phyloP scores from a whole-genome alignment of 2,113 vertebrate genomes.

The Corynorhinus townsendii region DNA sequence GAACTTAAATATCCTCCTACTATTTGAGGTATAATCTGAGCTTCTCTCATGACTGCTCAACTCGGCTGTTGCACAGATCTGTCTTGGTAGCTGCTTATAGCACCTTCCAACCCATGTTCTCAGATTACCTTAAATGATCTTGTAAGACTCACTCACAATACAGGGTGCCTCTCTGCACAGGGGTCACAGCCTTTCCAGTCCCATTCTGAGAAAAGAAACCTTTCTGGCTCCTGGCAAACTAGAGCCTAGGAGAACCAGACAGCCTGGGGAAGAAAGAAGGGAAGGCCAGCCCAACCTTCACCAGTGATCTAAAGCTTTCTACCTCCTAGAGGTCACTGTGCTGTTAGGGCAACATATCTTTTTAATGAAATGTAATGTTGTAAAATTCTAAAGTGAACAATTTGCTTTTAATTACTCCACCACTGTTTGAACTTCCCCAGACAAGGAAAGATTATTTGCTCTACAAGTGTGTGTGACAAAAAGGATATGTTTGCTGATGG shows the following conservation, averaged over 20 bases:
- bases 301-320: neutral
- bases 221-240: neutral
- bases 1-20: neutral
- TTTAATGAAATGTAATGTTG: neutral
- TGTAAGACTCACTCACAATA: neutral
- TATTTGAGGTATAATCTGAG: neutral
- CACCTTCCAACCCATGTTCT: neutral
- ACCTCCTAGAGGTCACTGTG: neutral
- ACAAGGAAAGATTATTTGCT: neutral
- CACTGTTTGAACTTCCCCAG: neutral
- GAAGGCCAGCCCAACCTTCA: neutral
- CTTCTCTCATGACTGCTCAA: neutral
- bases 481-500: neutral
- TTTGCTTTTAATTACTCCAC: neutral
- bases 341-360: neutral
- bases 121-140: neutral
- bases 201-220: neutral
- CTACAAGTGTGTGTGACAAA: neutral
- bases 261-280: neutral
- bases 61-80: neutral
- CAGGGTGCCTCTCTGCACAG: neutral
- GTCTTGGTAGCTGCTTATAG: neutral
- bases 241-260: neutral
- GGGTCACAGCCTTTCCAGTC: neutral
- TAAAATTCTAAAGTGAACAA: neutral